Evolutionary conservation across 2,113 vertebrate genomes (phyloP), one percentile per base, ranked within the genome.

Genomic region (Neogobius melanostomus): DNA sequence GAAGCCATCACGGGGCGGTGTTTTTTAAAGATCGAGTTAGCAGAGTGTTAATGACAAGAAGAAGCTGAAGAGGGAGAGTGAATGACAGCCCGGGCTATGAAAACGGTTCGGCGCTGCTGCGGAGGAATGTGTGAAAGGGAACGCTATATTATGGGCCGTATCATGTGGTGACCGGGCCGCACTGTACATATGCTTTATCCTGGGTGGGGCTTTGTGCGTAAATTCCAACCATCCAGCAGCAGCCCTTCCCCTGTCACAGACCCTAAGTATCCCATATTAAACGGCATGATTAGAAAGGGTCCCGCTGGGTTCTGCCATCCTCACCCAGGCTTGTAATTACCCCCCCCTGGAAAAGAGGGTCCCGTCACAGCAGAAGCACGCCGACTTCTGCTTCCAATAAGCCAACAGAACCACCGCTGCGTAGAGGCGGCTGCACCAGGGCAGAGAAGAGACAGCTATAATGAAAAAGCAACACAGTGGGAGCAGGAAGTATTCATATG

Each of bases 181-280:
- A 78, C 67, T 43, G 42, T 80, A 66, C 76, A 76, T 66, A 71
- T 68, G 71, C 72, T 82, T 72, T 50, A 65, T 72, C 66, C 73
- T 83, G 88, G 87, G 85, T 84, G 83, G 82, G 81, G 79, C 70
- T 43, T 70, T 73, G 81, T 81, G 78, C 63, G 82, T 88, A 91
- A 88, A 88, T 81, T 87, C 85, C 82, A 84, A 82, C 75, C 74
- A 68, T 80, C 28, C 28, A 36, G 74, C 69, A 49, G 79, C 79
- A 43, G 80, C 81, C 84, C 84, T 79, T 85, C 83, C 76, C 86
- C 83, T 68, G 51, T 44, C 62, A 64, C 64, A 82, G 82, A 88
- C 80, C 82, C 84, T 74, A 77, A 81, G 66, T 36, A 69, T 86
- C 67, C 73, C 87, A 88, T 85, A 91, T 89, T 77, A 90, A 90